These are phyloP conservation scores for Acanthococcus lagerstroemiae DNA, from an alignment of 2,888 invertebrate genomes.

Conservation along the genomic window DNA sequence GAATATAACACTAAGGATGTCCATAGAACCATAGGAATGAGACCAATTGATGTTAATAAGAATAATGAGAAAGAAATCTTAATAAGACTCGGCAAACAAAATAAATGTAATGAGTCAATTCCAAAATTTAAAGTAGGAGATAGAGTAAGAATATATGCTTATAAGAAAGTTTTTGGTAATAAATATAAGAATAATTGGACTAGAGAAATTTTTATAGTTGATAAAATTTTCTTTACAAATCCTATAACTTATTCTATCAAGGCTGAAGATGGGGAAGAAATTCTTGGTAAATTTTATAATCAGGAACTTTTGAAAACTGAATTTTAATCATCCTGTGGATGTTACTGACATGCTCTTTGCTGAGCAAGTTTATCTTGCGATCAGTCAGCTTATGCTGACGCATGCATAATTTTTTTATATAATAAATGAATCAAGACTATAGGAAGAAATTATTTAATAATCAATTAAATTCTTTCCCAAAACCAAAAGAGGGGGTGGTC, in stretches of 20 bases:
- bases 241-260: neutral
- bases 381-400: no score
- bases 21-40: neutral
- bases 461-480: neutral
- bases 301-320: neutral
- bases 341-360: no score
- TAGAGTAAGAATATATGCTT: constrained; percentile 1
- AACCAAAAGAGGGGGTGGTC: constrained; percentile 18
- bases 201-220: neutral
- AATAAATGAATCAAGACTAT: neutral
- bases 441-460: neutral
- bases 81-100: neutral
- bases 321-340: no score
- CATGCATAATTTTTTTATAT: neutral
- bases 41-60: constrained; percentile 8
- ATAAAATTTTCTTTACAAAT: neutral
- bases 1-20: neutral
- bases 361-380: no score
- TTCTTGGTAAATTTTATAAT: constrained; percentile 6
- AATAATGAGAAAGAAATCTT: constrained; percentile 13
- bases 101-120: neutral
- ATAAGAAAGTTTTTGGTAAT: constrained; percentile 3
- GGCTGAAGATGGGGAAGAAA: neutral
- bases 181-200: constrained; percentile 5
- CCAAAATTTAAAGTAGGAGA: constrained; percentile 14